Evolutionary conservation across 2,113 vertebrate species (phyloP).

Genomic region (Bolborhynchus lineola): DNA sequence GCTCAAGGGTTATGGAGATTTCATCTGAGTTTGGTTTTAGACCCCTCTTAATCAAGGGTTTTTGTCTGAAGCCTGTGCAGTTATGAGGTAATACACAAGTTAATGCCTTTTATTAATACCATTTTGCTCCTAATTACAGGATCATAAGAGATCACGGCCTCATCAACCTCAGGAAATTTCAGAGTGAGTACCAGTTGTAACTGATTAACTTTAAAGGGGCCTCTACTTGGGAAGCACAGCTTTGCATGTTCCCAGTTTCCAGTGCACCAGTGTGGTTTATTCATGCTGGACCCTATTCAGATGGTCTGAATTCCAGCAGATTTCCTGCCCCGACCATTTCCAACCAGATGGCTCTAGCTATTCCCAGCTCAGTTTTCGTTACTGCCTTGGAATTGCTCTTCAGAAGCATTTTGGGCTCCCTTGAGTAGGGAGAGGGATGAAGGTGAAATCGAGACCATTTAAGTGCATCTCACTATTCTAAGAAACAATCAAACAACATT

Average conservation of each 20-base stretch:
- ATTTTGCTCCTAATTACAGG: conserved; percentile 76
- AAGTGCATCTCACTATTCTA: background rate
- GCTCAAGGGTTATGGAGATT: background rate
- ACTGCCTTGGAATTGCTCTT: background rate
- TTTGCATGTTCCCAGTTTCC: background rate
- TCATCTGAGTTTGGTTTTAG: background rate
- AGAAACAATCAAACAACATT: background rate
- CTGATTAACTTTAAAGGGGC: background rate
- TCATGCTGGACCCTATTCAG: background rate
- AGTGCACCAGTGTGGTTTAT: background rate
- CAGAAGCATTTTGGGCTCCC: background rate
- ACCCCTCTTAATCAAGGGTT: background rate
- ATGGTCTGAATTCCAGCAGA: background rate
- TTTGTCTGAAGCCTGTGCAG: background rate
- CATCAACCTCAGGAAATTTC: conserved; percentile 96
- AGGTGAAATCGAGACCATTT: background rate
- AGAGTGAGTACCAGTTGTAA: conserved; percentile 84
- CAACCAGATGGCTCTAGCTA: background rate
- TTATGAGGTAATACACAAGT: background rate
- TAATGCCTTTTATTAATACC: background rate
- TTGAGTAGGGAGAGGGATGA: background rate
- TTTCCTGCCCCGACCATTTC: background rate
- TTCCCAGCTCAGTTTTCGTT: background rate
- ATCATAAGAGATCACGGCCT: conserved; percentile 97
- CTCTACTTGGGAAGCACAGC: background rate